Conservation (phyloP, 2,797 vertebrate species). For the Columba guinea region DNA sequence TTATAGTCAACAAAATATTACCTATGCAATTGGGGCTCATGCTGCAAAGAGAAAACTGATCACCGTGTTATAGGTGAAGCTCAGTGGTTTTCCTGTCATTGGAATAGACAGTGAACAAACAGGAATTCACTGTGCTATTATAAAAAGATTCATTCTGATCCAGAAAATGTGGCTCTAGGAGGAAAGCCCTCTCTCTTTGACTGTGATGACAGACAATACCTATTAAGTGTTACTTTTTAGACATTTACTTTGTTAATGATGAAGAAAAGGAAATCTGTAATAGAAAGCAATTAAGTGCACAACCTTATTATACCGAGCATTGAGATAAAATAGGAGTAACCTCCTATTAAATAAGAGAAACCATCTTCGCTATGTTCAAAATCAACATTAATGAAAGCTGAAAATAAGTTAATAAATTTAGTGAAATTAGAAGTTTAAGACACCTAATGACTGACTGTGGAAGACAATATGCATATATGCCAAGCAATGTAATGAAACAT, state of each 20-base stretch:
- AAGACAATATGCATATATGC: background rate
- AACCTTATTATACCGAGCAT: background rate
- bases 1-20: background rate
- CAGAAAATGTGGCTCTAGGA: background rate
- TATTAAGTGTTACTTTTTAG: background rate
- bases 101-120: background rate
- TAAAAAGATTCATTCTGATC: background rate
- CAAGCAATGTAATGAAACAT: conserved; percentile 19
- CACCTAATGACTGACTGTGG: background rate
- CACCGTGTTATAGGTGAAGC: background rate
- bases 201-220: background rate
- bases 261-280: background rate
- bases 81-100: background rate
- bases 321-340: background rate
- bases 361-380: background rate
- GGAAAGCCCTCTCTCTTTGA: background rate
- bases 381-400: background rate
- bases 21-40: background rate
- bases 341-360: background rate
- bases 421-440: conserved; percentile 7
- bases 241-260: background rate
- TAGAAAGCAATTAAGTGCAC: background rate
- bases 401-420: background rate
- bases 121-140: background rate
- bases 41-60: background rate